Base-by-base conservation (phyloP, 2,113 vertebrate species). In the Ahaetulla prasina region DNA sequence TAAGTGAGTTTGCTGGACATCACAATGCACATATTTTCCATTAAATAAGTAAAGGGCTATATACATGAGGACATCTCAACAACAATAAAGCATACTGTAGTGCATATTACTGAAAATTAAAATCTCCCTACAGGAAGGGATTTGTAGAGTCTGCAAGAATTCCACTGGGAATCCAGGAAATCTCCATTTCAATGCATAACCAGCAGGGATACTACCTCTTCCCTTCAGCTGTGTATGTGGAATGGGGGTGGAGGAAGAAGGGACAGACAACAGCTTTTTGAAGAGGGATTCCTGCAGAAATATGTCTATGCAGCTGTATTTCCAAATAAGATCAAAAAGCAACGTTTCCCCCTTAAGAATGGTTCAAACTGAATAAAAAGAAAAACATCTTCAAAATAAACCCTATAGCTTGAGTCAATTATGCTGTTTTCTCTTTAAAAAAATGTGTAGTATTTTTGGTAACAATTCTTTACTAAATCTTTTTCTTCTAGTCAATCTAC, bases 141-240 rank as follows among this genome's bases (percentile, higher is more conserved):
- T 93, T 89, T 92, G 93, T 90, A 27, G 57, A 93, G 84, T 25
- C 91, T 27, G 90, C 91, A 68, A 57, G 88, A 92, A 92, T 91
- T 86, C 91, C 55, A 57, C 84, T 4, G 87, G 93, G 94, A 88
- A 85, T 90, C 20, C 49, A 90, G 90, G 90, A 90, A 93, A 93
- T 91, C 93, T 95, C 93, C 91, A 87, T 93, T 93, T 91, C 94
- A 94, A 92, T 87, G 85, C 88, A 35, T 49, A 87, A 85, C 54
- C 90, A 91, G 89, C 89, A 53, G 89, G 86, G 63, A 94, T n/a
- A 60, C 50, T n/a, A 16, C 2, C 18, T 80, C 88, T 86, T 92
- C 43, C 86, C 88, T 68, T 57, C 90, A 25, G 18, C 90, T 47
- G 45, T 49, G 16, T 47, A 6, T 35, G 20, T 53, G 53, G 39